Conservation (phyloP, 1,140 invertebrate genomes). For the Bombus picipes region DNA sequence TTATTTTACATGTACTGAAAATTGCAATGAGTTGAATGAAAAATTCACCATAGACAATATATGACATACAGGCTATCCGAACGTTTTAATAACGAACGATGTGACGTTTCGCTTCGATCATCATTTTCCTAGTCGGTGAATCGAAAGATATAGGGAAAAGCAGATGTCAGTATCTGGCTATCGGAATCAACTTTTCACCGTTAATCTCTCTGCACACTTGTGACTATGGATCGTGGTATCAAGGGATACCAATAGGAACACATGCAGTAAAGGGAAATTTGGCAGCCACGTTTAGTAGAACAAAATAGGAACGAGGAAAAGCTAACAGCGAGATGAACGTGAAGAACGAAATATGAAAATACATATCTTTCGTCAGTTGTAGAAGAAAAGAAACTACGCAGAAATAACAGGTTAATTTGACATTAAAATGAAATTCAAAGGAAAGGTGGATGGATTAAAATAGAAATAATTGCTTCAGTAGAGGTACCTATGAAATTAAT, state of each 20-base stretch:
- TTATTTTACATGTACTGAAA: no score
- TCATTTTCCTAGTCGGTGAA: background rate
- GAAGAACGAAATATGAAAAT: background rate
- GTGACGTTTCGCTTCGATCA: background rate
- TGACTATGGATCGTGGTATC: background rate
- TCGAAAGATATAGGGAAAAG: background rate
- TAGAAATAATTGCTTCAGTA: background rate
- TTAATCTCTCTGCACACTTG: constrained; percentile 1
- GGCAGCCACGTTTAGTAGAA: background rate
- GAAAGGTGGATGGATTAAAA: background rate
- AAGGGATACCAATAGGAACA: no score
- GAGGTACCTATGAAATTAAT: background rate
- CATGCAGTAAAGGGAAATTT: background rate
- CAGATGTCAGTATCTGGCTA: no score
- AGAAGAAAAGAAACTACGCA: background rate
- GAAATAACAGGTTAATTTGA: background rate
- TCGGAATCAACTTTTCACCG: constrained; percentile 9
- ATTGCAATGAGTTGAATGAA: no score
- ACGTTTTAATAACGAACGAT: no score
- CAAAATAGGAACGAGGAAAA: background rate
- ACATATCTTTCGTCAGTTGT: no score
- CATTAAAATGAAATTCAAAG: background rate
- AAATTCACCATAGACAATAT: no score
- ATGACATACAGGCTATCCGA: no score
- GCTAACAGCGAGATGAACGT: background rate